phyloP scores from a whole-genome alignment of 2,888 invertebrate species.

The Leptinotarsa haldemani region DNA sequence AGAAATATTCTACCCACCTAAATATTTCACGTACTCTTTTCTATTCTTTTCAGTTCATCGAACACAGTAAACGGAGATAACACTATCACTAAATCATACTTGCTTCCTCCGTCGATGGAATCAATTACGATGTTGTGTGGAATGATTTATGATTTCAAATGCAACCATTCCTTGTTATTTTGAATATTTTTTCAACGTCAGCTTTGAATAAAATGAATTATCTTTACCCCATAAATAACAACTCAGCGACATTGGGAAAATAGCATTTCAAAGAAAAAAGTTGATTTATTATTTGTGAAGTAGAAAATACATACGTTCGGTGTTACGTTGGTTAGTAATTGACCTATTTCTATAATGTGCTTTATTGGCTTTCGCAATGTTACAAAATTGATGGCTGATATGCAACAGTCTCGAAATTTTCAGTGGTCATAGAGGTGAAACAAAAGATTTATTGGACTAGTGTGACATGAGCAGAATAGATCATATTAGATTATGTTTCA shows the following conservation, averaged over 20 bases:
- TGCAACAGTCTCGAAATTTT: constrained; percentile 17
- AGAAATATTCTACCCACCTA: too few species aligned
- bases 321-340: constrained; percentile 38
- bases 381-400: constrained; percentile 29
- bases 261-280: constrained; percentile 45
- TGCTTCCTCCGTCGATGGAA: constrained; percentile 19
- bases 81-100: constrained; percentile 14
- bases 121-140: constrained; percentile 17
- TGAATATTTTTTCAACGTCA: constrained; percentile 42
- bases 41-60: not conserved
- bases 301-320: constrained; percentile 45
- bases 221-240: constrained; percentile 47
- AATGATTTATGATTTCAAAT: constrained; percentile 41
- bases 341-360: constrained; percentile 39
- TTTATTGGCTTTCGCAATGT: constrained; percentile 39
- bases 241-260: constrained; percentile 44
- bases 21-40: not conserved
- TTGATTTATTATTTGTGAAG: constrained; percentile 46
- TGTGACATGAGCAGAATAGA: not conserved
- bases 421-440: constrained; percentile 4
- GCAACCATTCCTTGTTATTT: constrained; percentile 44
- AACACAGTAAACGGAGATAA: constrained; percentile 7
- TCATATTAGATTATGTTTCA: too few species aligned
- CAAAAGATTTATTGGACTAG: not conserved
- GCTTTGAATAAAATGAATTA: constrained; percentile 47